Percentiles rank a stretch among this genome's conserved stretches.
phyloP scores from a whole-genome alignment of 53 echinoderm and acorn worm genomes.

The Echinometra lucunter region DNA sequence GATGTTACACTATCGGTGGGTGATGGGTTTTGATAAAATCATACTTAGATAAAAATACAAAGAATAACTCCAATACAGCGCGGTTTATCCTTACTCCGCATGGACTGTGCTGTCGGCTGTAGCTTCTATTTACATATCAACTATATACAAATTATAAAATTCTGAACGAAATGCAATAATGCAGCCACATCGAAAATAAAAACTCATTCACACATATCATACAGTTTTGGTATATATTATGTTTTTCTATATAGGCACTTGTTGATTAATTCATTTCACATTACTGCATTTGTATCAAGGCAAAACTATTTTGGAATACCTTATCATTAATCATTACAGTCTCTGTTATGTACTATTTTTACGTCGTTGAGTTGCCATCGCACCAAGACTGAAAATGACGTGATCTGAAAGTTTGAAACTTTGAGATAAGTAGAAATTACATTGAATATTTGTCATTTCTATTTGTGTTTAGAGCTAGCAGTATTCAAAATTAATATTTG shows the following conservation, averaged over 20 bases:
- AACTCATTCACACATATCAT: background rate
- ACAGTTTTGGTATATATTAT: slow-evolving; percentile 20
- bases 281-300: background rate
- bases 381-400: background rate
- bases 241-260: slow-evolving; percentile 3
- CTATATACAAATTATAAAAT: slow-evolving; percentile 7
- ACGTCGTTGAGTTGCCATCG: background rate
- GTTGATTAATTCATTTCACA: background rate
- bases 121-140: slow-evolving; percentile 18
- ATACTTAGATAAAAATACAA: background rate
- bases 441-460: background rate
- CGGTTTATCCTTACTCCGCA: background rate
- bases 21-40: background rate
- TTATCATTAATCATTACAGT: background rate
- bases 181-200: background rate
- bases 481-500: background rate
- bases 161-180: slow-evolving; percentile 43
- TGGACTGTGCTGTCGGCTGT: background rate
- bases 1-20: background rate
- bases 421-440: background rate
- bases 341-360: background rate
- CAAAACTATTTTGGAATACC: background rate
- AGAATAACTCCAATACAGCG: background rate
- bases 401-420: background rate
- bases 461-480: no score